Base-by-base conservation (phyloP, 2,888 invertebrate species). In the Hirtodrosophila trivittata region DNA sequence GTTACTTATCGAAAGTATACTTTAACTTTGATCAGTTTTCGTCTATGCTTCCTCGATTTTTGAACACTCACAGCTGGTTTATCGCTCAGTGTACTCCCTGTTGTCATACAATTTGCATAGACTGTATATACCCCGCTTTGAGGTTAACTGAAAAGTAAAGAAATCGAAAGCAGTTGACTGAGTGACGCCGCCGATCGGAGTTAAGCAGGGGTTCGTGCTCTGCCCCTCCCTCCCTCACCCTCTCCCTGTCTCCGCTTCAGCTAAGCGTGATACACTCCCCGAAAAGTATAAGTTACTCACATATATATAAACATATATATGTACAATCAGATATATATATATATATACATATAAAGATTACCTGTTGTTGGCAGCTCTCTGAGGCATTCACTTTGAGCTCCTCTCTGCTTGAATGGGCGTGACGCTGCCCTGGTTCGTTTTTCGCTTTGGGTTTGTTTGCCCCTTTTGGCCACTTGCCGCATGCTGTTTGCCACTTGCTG, bases 261-360 rank as follows among this genome's bases (percentile, higher is more conserved):
- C 35, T 16, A 38, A 60, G 16, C 59, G 47, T 49, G 38, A 54
- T 52, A 57, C 77, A 80, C 74, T 75, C 49, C 66, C 60, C 42
- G 51, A 64, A 50, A 13, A 37, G 10, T 26, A 37, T 8, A 37
- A 42, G 26, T 39, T 21, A 18, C 7, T 9, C 46, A 47, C 32
- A 16, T 12, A 39, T 35, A 25, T 37, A 45, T 37, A 43, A 21
- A 46, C 25, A 10, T n/a, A 26, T 52, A 54, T 46, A 33, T 18
- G 7, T 8, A 7, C n/a, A 66, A 28, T 32, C 14, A 21, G 38
- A n/a, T 54, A 5, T 43, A 42, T 13, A 13, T 13, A 8, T 38
- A 13, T 30, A 35, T 21, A n/a, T 32, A 28, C 49, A 41, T 55
- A 38, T 66, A 42, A 33, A 35, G 56, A 67, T 80, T 76, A 74